Conservation (phyloP, 1,140 invertebrate genomes). For the Pantala flavescens region DNA sequence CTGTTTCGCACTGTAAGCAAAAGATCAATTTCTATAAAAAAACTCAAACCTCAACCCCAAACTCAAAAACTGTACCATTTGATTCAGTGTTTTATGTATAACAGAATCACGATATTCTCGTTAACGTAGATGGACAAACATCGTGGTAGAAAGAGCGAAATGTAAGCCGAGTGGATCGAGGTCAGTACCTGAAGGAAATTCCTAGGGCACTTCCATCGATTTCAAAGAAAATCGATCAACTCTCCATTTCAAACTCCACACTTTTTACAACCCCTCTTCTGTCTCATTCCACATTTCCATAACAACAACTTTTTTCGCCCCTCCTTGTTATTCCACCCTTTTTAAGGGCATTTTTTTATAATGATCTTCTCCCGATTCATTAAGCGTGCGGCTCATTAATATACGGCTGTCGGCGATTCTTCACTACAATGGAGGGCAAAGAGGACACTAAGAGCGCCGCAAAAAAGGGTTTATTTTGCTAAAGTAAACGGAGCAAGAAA, state of each 20-base stretch:
- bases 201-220: too few relatives aligned
- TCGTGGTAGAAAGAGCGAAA: too few relatives aligned
- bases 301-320: not conserved
- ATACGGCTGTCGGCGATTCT: constrained; percentile 7
- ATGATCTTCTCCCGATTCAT: constrained; percentile 9
- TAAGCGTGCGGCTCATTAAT: constrained; percentile 2
- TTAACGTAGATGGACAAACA: too few relatives aligned
- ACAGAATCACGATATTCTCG: too few relatives aligned
- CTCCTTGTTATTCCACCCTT: not conserved
- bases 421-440: not conserved
- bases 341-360: constrained; percentile 10
- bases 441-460: not conserved
- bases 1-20: too few relatives aligned
- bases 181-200: too few relatives aligned
- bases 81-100: too few relatives aligned
- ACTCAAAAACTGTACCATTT: too few relatives aligned
- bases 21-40: too few relatives aligned
- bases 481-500: not conserved
- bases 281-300: not conserved
- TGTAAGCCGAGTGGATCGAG: too few relatives aligned
- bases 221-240: too few relatives aligned
- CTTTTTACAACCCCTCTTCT: not conserved
- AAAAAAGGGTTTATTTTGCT: not conserved
- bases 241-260: not conserved
- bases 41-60: too few relatives aligned